Percentiles rank a stretch among this genome's conserved stretches.
phyloP scores from a whole-genome alignment of 2,797 vertebrate species.

The Pantherophis vulpinus region DNA sequence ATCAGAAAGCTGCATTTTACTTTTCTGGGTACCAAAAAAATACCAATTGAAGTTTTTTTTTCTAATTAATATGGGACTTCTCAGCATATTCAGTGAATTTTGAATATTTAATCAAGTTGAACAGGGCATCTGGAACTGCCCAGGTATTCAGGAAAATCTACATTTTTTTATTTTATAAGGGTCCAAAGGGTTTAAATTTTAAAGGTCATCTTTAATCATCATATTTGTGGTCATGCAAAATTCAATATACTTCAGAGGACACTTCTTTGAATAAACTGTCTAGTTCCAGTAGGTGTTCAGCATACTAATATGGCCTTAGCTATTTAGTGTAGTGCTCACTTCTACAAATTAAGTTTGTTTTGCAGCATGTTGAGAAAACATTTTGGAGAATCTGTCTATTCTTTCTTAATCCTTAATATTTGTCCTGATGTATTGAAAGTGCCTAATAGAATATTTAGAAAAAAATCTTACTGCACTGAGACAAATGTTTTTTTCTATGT shows the following conservation, averaged over 20 bases:
- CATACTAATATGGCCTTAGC: conserved; percentile 18
- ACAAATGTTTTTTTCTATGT: conserved; percentile 19
- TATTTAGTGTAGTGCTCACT: conserved; percentile 1
- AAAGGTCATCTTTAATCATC: not conserved
- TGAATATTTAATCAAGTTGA: not conserved
- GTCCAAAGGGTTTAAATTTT: not conserved
- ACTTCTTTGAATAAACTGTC: not conserved
- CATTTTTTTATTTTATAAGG: not conserved
- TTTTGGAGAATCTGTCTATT: conserved; percentile 16
- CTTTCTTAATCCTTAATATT: not conserved
- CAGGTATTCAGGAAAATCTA: not conserved
- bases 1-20: not conserved
- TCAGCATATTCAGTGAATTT: not conserved
- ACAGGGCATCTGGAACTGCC: not conserved
- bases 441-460: conserved; percentile 10
- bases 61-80: not conserved
- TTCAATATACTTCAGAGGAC: conserved; percentile 5
- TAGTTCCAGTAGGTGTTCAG: not conserved
- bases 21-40: not conserved
- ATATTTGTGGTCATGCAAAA: conserved; percentile 7
- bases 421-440: conserved; percentile 17
- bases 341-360: conserved; percentile 18
- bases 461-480: not conserved
- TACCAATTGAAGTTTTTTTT: not conserved
- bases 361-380: not conserved